Evolutionary conservation across 2,797 vertebrate genomes (phyloP).

Genomic region (Rhinichthys osculus): DNA sequence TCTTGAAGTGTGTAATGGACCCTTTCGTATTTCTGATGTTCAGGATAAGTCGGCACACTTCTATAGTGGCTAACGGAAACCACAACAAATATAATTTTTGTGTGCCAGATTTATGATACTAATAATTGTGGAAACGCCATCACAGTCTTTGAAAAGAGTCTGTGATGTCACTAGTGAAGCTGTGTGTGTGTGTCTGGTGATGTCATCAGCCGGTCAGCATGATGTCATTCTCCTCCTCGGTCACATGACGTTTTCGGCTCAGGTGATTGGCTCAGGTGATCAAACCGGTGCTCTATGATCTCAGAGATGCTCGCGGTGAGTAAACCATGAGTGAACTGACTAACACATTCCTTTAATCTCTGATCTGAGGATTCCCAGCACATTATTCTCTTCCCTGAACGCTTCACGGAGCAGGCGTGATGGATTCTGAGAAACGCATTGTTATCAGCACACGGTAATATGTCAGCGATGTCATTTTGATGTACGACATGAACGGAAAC

Average conservation of each 20-base stretch:
- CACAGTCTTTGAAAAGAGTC: neutral
- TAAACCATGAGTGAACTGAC: neutral
- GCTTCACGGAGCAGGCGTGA: neutral
- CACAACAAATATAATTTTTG: neutral
- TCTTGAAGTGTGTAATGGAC: too few species aligned
- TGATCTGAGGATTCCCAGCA: neutral
- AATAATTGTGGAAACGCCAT: neutral
- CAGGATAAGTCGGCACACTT: too few species aligned
- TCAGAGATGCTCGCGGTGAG: neutral
- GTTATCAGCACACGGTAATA: conserved; percentile 13
- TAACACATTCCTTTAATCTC: neutral
- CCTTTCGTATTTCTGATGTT: too few species aligned
- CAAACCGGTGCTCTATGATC: neutral
- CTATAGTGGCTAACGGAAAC: neutral
- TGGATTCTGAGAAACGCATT: neutral
- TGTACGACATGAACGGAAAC: neutral
- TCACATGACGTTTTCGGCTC: neutral
- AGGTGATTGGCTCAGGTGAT: neutral
- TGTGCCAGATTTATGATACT: neutral
- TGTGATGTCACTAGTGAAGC: neutral
- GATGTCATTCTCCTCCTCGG: neutral
- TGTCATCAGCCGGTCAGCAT: neutral
- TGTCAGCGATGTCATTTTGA: conserved; percentile 15
- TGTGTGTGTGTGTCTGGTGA: neutral
- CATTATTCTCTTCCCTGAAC: neutral